Percentiles rank a stretch among this genome's conserved stretches.
phyloP scores from a whole-genome alignment of 2,113 vertebrate genomes.

The Percina caprodes region DNA sequence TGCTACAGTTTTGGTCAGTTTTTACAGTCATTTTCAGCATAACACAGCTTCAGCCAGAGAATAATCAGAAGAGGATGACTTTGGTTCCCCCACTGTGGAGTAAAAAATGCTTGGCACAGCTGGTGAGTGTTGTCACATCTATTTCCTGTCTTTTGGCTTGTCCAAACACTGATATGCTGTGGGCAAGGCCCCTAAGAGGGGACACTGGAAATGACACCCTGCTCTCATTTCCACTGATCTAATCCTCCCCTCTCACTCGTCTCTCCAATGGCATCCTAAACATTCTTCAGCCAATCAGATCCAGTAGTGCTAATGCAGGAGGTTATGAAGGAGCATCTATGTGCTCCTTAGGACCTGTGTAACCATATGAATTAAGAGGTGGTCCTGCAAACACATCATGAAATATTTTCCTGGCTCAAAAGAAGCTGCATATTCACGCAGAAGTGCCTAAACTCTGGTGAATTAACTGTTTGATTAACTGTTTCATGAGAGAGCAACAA shows the following conservation, averaged over 20 bases:
- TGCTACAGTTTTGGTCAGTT: constrained; percentile 10
- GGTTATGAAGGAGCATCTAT: background rate
- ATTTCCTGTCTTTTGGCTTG: constrained; percentile 69
- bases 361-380: background rate
- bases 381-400: background rate
- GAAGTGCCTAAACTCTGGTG: background rate
- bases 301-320: constrained; percentile 2
- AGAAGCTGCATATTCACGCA: background rate
- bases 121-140: constrained; percentile 65
- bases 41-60: constrained; percentile 23
- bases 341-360: background rate
- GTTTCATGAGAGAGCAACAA: background rate
- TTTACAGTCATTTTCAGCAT: background rate
- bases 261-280: background rate
- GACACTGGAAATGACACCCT: constrained; percentile 57
- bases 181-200: constrained; percentile 57
- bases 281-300: constrained; percentile 12
- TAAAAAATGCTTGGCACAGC: constrained; percentile 65
- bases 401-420: background rate
- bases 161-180: constrained; percentile 66
- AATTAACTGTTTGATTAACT: background rate
- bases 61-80: constrained; percentile 29
- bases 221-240: constrained; percentile 40
- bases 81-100: constrained; percentile 33
- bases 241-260: constrained; percentile 29